Conservation (phyloP, 2,888 invertebrate genomes). For the Hyalella azteca region DNA sequence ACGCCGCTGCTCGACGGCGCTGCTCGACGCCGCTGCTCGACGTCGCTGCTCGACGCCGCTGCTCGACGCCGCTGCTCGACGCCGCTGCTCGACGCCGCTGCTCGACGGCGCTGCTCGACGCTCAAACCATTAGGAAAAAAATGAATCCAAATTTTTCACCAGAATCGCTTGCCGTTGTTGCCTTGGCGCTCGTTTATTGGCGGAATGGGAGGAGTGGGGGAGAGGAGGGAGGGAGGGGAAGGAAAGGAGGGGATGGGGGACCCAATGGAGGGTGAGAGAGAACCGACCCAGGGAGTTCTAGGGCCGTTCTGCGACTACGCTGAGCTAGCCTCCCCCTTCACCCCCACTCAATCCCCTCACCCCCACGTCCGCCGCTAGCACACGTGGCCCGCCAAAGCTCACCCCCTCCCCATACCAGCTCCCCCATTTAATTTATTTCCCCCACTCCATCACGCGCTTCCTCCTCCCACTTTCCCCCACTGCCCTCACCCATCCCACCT, state of each 20-base stretch:
- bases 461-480: neutral
- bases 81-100: no score
- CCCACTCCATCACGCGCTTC: neutral
- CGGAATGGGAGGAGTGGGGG: neutral
- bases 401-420: neutral
- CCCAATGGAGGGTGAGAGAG: constrained; percentile 21
- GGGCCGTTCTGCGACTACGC: constrained; percentile 52
- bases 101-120: no score
- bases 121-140: no score
- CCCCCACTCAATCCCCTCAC: neutral
- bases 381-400: neutral
- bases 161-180: neutral
- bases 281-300: no score
- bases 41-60: no score
- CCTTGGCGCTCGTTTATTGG: neutral
- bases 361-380: constrained; percentile 38
- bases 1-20: no score
- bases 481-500: no score
- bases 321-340: no score
- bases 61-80: no score
- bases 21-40: no score
- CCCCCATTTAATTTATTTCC: no score
- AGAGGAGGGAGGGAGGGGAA: neutral
- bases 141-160: no score
- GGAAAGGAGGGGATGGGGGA: neutral